Base-by-base conservation (phyloP, 1,140 invertebrate genomes). In the Rhopalosiphum padi region DNA sequence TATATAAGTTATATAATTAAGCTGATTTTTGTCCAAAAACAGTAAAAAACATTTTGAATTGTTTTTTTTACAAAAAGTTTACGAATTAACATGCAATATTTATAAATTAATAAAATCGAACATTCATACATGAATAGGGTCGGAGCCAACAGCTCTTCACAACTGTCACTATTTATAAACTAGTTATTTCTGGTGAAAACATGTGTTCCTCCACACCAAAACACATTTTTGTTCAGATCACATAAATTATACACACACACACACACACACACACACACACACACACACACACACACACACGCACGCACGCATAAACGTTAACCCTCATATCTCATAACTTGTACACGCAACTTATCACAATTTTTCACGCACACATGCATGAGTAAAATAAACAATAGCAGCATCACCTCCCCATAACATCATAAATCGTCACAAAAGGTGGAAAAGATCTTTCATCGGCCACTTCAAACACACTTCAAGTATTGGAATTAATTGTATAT, bases 151-250 rank as follows among this genome's bases (percentile, higher is more conserved):
- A 93, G 82, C 48, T 90, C 89, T 90, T 90, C 55, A 93, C 82
- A 93, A 93, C 91, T 93, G 91, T 86, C 91, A 93, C 91, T 93
- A 93, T 93, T 93, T 93, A 93, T 93, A 93, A 93, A 93, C 82
- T 93, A 93, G 91, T 93, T 93, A 93, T 93, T 93, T 93, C 82
- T 93, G 91, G 91, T 93, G 48, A 68, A 93, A 93, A 93, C 91
- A 93, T 93, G 82, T 93, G 91, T 93, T 93, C 48, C 82, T 83
- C 46, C 48, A 37, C 35, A 37, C 48, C 37, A 53, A 85, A 93
- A 93, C 91, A 93, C 91, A 93, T 93, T 93, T 93, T 93, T 85
- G 91, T 93, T 85, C 91, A 18, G n/a, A 93, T 93, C 91, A 93
- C 48, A 92, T 92, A 93, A 93, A 93, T 93, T 93, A 53, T 41